Percentiles rank a stretch among this genome's conserved stretches.
These are phyloP conservation scores for Nixonia krombeini DNA, from an alignment of 1,140 invertebrate species.

Conservation along the genomic window DNA sequence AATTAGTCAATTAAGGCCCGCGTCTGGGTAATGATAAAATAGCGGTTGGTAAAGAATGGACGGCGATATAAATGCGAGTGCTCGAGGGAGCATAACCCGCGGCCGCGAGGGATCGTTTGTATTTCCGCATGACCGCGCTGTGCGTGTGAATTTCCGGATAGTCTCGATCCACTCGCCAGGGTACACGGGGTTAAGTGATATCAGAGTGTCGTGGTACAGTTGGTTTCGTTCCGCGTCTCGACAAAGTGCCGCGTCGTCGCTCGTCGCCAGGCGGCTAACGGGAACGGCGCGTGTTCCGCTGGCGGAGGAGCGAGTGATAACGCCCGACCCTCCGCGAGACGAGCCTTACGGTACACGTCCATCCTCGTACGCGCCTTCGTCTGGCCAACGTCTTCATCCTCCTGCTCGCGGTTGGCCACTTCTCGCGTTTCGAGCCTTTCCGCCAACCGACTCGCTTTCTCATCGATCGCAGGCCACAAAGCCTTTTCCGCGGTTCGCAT, in stretches of 20 bases:
- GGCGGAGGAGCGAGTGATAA: constrained; percentile 32
- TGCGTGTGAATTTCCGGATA: constrained; percentile 34
- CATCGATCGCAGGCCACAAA: too few species aligned
- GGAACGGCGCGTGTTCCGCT: constrained; percentile 40
- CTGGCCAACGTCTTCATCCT: constrained; percentile 43
- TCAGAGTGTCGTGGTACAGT: constrained; percentile 40
- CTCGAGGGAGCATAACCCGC: background rate
- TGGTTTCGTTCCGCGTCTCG: constrained; percentile 26
- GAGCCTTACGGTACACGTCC: constrained; percentile 43
- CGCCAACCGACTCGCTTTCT: background rate
- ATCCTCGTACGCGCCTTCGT: constrained; percentile 12
- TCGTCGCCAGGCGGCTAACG: constrained; percentile 40
- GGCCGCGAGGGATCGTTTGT: constrained; percentile 33
- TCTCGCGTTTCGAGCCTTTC: constrained; percentile 13
- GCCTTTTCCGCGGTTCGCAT: background rate
- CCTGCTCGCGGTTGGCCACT: constrained; percentile 31
- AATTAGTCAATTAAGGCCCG: too few species aligned
- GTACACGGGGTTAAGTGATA: constrained; percentile 8
- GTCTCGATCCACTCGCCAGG: background rate
- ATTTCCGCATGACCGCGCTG: constrained; percentile 16
- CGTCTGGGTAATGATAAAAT: too few species aligned
- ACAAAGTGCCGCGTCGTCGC: constrained; percentile 39
- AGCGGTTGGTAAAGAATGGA: background rate
- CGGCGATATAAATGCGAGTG: background rate
- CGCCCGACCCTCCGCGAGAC: constrained; percentile 12